Base-by-base conservation (phyloP, 2,888 invertebrate species). In the Chymomyza procnemis region DNA sequence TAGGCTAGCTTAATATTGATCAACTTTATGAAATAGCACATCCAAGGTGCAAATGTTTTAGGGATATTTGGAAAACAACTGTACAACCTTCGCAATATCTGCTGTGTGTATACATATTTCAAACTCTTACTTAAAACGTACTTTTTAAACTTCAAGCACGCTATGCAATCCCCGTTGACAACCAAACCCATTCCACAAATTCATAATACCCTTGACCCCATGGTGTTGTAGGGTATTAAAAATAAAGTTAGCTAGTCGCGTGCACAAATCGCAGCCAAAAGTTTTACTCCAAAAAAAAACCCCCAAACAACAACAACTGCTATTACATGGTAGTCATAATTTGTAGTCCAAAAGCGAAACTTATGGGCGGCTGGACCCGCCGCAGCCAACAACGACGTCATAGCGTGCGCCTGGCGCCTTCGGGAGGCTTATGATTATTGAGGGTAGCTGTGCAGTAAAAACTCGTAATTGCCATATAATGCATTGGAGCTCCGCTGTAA, bases 381-480 rank as follows among this genome's bases (percentile, higher is more conserved):
- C 16, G 50, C 18, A n/a, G n/a, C n/a, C n/a, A n/a, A n/a, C 50
- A 62, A 48, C 71, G 64, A 74, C 67, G 77, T 74, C 79, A 76
- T 81, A 74, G 61, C 67, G 74, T 69, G 82, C 66, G 71, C 64
- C 74, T 85, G 67, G 67, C 61, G 67, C 61, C 47, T 61, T 41
- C 48, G 58, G 57, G 57, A 57, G 50, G 52, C 52, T 68, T 22
- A 3, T 16, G 66, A 61, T 60, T 59, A 56, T 69, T 52, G 77
- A n/a, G 80, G 85, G 85, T 78, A 72, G 85, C 62, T 61, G n/a
- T 61, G 69, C 64, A 41, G 34, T 41, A 50, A 16, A 50, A 18
- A 21, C 57, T 66, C 76, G 84, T 80, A 80, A 80, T 80, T 80
- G 80, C 86, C 80, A 83, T 78, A 75, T 80, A 85, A 85, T 84